Conservation (phyloP, 2,888 invertebrate genomes). For the Drosophila anomelani region DNA sequence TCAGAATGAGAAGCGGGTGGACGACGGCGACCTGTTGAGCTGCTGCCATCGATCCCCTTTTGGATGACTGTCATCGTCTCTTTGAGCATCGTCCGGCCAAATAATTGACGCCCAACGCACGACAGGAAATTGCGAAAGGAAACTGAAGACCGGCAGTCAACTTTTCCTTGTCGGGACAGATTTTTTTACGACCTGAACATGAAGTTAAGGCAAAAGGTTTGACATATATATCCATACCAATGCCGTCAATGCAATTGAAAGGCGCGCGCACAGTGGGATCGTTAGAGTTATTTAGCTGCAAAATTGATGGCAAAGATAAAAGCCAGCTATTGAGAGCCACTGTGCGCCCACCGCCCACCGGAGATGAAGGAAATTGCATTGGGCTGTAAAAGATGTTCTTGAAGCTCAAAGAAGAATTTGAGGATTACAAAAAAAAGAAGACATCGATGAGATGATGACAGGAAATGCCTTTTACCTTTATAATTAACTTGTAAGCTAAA, state of each 20-base stretch:
- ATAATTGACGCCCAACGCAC: conserved; percentile 42
- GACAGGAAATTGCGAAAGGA: conserved; percentile 44
- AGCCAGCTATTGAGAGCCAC: background rate
- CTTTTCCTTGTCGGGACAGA: conserved; percentile 24
- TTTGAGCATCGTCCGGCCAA: conserved; percentile 20
- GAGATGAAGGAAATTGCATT: conserved; percentile 1
- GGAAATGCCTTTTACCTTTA: background rate
- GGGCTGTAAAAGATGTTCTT: background rate
- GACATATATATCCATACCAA: conserved; percentile 21
- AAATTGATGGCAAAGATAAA: background rate
- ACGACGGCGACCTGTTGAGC: conserved; percentile 16
- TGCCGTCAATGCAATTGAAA: conserved; percentile 23
- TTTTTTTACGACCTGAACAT: conserved; percentile 26
- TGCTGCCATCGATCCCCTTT: conserved; percentile 27
- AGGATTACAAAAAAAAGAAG: background rate
- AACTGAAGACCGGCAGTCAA: conserved; percentile 27
- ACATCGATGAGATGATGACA: background rate
- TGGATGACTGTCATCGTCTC: conserved; percentile 18
- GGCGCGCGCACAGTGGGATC: background rate
- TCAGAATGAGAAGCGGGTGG: background rate
- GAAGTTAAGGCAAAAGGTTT: conserved; percentile 33
- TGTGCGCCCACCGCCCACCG: background rate
- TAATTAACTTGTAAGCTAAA: no score
- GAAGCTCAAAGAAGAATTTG: background rate
- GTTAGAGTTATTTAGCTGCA: background rate